phyloP scores from a whole-genome alignment of 2,797 vertebrate species.

The Gymnothorax javanicus region DNA sequence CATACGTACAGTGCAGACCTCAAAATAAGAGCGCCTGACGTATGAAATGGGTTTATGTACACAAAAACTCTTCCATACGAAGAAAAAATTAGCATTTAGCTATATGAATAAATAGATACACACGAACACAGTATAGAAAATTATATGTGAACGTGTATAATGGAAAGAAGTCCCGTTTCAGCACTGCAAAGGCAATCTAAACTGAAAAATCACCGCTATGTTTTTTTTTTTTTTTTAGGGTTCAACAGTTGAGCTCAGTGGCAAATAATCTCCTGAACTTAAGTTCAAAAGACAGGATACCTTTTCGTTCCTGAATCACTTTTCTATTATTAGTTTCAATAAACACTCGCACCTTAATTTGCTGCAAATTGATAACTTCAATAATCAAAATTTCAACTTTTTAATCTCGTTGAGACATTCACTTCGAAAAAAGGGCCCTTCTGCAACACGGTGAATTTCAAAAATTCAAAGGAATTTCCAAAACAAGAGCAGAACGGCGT shows the following conservation, averaged over 20 bases:
- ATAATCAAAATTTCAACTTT: not conserved
- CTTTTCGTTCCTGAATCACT: not conserved
- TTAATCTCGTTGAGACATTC: conserved; percentile 15
- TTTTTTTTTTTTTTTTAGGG: conserved; percentile 40
- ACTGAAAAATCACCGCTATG: conserved; percentile 58
- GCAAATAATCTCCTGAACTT: conserved; percentile 47
- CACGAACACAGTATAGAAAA: conserved; percentile 71
- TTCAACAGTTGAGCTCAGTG: conserved; percentile 39
- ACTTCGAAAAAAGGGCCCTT: conserved; percentile 2
- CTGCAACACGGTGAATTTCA: not conserved
- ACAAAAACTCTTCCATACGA: conserved; percentile 75
- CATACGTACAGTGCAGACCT: conserved; percentile 55
- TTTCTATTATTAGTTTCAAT: not conserved
- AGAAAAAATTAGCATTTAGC: conserved; percentile 68
- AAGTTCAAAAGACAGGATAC: conserved; percentile 41
- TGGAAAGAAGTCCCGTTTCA: conserved; percentile 71
- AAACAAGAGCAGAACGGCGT: conserved; percentile 18
- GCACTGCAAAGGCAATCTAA: conserved; percentile 77
- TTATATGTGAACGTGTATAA: conserved; percentile 76
- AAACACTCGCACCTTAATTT: conserved; percentile 17
- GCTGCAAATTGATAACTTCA: conserved; percentile 5
- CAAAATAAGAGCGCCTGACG: conserved; percentile 71
- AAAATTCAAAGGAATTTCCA: not conserved
- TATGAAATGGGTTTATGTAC: conserved; percentile 67
- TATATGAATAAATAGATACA: conserved; percentile 72